phyloP scores from a whole-genome alignment of 2,797 vertebrate species.

The Onychomys torridus region DNA sequence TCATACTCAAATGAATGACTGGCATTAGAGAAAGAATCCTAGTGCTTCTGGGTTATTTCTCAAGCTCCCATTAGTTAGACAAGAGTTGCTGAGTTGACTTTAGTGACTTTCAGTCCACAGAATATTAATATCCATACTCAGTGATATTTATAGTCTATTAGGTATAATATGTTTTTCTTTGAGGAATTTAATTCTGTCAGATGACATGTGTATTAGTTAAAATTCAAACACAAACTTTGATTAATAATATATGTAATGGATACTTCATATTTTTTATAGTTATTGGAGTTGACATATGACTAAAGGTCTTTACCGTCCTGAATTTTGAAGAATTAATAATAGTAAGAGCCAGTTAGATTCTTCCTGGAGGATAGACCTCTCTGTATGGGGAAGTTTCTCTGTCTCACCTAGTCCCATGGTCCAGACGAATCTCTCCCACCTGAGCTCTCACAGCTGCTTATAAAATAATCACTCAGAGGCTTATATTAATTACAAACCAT shows the following conservation, averaged over 20 bases:
- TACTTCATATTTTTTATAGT: neutral
- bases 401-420: too few relatives aligned
- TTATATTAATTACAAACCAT: too few relatives aligned
- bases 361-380: neutral
- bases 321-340: conserved; percentile 7
- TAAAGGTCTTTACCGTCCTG: neutral
- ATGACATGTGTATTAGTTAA: neutral
- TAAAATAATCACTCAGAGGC: too few relatives aligned
- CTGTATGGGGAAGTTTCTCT: too few relatives aligned
- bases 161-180: neutral
- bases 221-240: conserved; percentile 12
- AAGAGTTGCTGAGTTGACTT: neutral
- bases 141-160: neutral
- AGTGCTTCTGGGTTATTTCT: neutral
- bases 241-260: neutral
- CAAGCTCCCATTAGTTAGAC: neutral
- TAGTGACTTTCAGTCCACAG: neutral
- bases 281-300: neutral
- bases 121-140: neutral
- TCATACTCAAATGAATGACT: neutral
- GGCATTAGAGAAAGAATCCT: neutral
- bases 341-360: neutral
- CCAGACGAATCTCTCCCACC: too few relatives aligned
- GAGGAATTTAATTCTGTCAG: conserved; percentile 23
- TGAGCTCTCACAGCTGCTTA: too few relatives aligned